phyloP scores from a whole-genome alignment of 37 sponge, comb jelly and placozoan genomes.

The Spongilla lacustris region DNA sequence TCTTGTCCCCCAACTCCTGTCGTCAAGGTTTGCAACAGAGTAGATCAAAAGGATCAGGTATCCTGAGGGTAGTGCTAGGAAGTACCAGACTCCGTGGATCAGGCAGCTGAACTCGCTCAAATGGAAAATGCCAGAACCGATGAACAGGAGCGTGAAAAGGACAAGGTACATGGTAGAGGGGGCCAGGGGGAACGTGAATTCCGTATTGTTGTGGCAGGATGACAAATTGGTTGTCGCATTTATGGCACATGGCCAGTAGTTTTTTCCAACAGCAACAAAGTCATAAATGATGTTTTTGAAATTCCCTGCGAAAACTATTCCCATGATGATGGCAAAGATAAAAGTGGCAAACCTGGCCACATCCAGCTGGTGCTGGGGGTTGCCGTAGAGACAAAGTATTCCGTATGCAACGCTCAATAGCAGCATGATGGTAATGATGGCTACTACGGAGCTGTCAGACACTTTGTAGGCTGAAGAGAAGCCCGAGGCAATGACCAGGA shows the following conservation, averaged over 20 bases:
- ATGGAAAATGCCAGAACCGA: constrained; percentile 74
- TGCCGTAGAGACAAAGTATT: constrained; percentile 55
- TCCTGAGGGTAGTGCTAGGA: constrained; percentile 85
- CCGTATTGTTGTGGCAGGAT: constrained; percentile 3
- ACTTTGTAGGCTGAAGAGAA: constrained; percentile 41
- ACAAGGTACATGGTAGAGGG: constrained; percentile 47
- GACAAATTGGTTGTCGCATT: neutral
- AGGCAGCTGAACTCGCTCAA: constrained; percentile 54
- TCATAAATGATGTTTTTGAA: constrained; percentile 32
- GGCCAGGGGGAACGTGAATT: constrained; percentile 9
- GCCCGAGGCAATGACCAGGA: constrained; percentile 79
- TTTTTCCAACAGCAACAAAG: constrained; percentile 5
- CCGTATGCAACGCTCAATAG: constrained; percentile 56
- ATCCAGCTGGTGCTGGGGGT: constrained; percentile 59
- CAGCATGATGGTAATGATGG: constrained; percentile 10
- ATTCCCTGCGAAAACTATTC: constrained; percentile 67
- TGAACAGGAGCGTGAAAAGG: constrained; percentile 45
- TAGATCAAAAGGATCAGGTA: constrained; percentile 88
- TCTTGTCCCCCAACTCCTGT: constrained; percentile 89
- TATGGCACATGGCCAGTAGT: neutral
- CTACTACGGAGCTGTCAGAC: neutral
- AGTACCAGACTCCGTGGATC: constrained; percentile 79
- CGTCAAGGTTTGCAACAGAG: constrained; percentile 81
- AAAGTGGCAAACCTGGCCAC: constrained; percentile 78
- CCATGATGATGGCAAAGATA: constrained; percentile 85